These are phyloP conservation scores for Mesembrinibis cayennensis DNA, from an alignment of 2,113 vertebrate species.

Conservation along the genomic window DNA sequence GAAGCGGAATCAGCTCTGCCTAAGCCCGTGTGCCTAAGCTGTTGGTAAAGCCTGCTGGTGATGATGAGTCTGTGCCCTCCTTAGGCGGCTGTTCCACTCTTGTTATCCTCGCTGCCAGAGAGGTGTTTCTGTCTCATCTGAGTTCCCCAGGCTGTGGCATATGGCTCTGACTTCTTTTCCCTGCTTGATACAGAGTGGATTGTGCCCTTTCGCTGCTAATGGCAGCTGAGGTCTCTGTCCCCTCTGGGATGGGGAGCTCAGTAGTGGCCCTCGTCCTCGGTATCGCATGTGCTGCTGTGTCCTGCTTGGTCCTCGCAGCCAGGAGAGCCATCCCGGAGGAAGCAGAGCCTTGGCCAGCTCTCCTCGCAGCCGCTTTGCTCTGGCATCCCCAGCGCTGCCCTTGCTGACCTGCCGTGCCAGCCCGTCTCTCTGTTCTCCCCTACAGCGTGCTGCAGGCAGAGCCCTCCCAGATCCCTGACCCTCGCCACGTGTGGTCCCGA, in stretches of 20 bases:
- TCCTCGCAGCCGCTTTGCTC: not conserved
- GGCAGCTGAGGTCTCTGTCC: not conserved
- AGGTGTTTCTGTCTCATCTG: not conserved
- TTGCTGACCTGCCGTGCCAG: not conserved
- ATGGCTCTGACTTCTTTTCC: not conserved
- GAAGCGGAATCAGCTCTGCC: not conserved
- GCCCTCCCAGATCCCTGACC: slow-evolving; percentile 79
- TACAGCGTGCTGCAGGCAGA: slow-evolving; percentile 88
- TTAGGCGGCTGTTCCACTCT: not conserved
- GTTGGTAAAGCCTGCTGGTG: not conserved
- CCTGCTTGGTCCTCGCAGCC: not conserved
- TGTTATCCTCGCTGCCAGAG: rapidly evolving
- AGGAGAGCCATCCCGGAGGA: rapidly evolving
- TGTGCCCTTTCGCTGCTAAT: not conserved
- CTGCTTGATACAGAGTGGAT: not conserved
- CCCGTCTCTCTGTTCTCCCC: not conserved
- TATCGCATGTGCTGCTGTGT: rapidly evolving
- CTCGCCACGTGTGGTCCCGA: slow-evolving; percentile 87
- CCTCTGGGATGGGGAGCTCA: not conserved
- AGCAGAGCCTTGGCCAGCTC: not conserved
- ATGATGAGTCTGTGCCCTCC: not conserved
- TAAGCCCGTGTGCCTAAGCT: not conserved
- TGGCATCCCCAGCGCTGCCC: not conserved
- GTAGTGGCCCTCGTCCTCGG: rapidly evolving
- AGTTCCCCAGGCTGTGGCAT: not conserved